Percentiles rank a stretch among this genome's conserved stretches.
Conservation (phyloP, 2,797 vertebrate species). For the Vireo griseus region DNA sequence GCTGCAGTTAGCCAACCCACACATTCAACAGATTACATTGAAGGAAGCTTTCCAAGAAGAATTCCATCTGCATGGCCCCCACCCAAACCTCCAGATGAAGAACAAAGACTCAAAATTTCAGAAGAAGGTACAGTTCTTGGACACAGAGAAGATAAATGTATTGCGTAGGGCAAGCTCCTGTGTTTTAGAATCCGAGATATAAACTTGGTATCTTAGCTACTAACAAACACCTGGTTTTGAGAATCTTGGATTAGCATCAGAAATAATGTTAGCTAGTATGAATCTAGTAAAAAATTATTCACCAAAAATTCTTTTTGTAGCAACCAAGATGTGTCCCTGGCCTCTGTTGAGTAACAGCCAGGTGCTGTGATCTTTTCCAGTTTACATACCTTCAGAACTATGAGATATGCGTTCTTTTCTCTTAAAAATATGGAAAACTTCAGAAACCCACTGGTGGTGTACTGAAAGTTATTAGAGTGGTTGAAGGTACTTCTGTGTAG, state of each 20-base stretch:
- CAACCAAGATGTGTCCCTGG: neutral
- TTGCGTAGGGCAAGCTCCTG: neutral
- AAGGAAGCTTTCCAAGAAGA: slow-evolving; percentile 81
- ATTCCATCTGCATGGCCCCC: slow-evolving; percentile 75
- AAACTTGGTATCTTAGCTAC: neutral
- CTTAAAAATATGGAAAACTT: neutral
- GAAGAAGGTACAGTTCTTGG: slow-evolving; percentile 76
- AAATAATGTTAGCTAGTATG: neutral
- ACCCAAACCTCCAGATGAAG: slow-evolving; percentile 69
- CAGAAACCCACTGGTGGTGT: neutral
- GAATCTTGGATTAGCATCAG: neutral
- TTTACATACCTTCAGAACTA: neutral
- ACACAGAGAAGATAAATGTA: neutral
- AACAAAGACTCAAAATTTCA: slow-evolving; percentile 61
- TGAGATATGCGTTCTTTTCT: neutral
- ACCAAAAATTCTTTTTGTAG: neutral
- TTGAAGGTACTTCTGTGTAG: neutral
- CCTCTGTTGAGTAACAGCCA: neutral
- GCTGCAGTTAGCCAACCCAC: slow-evolving; percentile 90
- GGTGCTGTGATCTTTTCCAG: neutral
- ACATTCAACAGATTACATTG: slow-evolving; percentile 81
- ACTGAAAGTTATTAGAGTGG: neutral
- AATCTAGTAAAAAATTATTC: neutral
- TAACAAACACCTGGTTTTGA: neutral
- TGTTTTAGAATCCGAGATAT: neutral